phyloP scores from a whole-genome alignment of 1,140 invertebrate genomes.

The Heliconius nattereri region DNA sequence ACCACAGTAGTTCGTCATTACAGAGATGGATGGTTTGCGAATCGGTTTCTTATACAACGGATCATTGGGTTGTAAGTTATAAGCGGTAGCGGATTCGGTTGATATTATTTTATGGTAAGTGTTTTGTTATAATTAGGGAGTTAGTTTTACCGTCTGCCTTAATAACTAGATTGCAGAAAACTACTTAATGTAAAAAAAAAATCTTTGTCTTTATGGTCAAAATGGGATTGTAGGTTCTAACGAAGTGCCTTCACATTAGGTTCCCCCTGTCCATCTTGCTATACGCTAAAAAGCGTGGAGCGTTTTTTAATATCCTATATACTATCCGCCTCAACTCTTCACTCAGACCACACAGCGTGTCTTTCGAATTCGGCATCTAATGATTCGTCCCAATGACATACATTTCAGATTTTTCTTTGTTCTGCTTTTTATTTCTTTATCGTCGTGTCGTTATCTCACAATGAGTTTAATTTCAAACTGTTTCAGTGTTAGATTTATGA shows the following conservation, averaged over 20 bases:
- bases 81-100: background rate
- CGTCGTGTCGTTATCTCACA: background rate
- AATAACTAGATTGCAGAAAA: too few species aligned
- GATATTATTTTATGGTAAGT: too few species aligned
- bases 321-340: background rate
- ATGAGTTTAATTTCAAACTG: background rate
- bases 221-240: too few species aligned
- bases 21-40: slow-evolving; percentile 49
- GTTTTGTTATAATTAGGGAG: too few species aligned
- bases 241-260: too few species aligned
- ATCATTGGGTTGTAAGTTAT: background rate
- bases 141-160: too few species aligned
- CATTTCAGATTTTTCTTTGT: slow-evolving; percentile 31
- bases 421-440: slow-evolving; percentile 16
- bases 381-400: slow-evolving; percentile 40
- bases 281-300: too few species aligned
- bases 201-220: too few species aligned
- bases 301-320: background rate
- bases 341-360: slow-evolving; percentile 22
- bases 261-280: too few species aligned
- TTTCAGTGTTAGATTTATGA: background rate
- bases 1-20: slow-evolving; percentile 47
- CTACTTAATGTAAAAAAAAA: too few species aligned
- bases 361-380: slow-evolving; percentile 46
- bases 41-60: slow-evolving; percentile 39